These are phyloP conservation scores for Pseudorhombus dupliciocellatus DNA, from an alignment of 2,113 vertebrate species.

Conservation along the genomic window DNA sequence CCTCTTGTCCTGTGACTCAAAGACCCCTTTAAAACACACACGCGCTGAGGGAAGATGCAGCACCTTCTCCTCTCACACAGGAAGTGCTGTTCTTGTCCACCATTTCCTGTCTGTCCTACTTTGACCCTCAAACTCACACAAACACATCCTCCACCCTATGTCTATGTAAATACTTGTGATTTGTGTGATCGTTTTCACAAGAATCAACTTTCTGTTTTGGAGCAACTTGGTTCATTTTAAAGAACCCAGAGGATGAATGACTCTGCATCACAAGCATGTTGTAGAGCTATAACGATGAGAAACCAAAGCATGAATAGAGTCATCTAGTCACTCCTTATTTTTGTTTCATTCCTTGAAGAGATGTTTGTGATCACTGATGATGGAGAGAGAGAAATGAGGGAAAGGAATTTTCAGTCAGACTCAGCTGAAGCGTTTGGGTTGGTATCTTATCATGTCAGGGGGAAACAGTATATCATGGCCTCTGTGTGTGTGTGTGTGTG, in stretches of 20 bases:
- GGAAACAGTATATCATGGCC: not conserved
- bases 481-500: slow-evolving; percentile 36
- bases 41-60: slow-evolving; percentile 38
- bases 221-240: not conserved
- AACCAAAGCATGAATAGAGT: not conserved
- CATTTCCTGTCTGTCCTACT: slow-evolving; percentile 56
- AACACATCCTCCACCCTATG: not conserved
- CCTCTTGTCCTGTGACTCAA: slow-evolving; percentile 11
- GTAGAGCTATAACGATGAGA: not conserved
- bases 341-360: not conserved
- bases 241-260: not conserved
- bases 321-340: not conserved
- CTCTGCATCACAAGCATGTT: not conserved
- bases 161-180: not conserved
- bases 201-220: not conserved
- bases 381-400: not conserved
- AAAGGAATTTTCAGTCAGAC: not conserved
- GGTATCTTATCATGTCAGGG: slow-evolving; percentile 21
- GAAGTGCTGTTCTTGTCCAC: slow-evolving; percentile 53
- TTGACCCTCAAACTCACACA: slow-evolving; percentile 39
- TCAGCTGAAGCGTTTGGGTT: slow-evolving; percentile 15
- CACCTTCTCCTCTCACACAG: slow-evolving; percentile 44
- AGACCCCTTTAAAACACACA: slow-evolving; percentile 21
- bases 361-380: not conserved
- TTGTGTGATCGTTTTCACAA: not conserved